A percentile compares a stretch with the other conserved stretches of the same genome.
These are phyloP conservation scores for Fabriciana adippe DNA, from an alignment of 2,888 invertebrate species.

Conservation along the genomic window DNA sequence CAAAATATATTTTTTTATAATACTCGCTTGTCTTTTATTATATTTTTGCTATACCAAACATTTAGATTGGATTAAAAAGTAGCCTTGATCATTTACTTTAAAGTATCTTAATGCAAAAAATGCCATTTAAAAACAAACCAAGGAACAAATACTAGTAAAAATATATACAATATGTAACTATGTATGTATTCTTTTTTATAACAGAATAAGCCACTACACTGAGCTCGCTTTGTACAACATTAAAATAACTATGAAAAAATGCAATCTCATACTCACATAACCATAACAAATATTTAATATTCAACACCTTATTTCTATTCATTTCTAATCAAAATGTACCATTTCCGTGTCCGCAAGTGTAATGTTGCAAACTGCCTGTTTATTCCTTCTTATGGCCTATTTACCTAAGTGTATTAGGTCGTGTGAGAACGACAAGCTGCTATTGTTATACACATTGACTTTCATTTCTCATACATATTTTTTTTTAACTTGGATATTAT, in stretches of 20 bases:
- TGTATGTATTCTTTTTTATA: too few relatives aligned
- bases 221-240: too few relatives aligned
- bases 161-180: too few relatives aligned
- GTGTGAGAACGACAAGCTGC: slow-evolving; percentile 8
- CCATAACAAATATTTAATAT: slow-evolving; percentile 21
- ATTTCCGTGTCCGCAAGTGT: slow-evolving; percentile 24
- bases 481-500: neutral
- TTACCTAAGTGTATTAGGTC: slow-evolving; percentile 32
- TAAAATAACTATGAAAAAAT: neutral
- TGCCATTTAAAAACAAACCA: too few relatives aligned
- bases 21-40: too few relatives aligned
- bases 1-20: too few relatives aligned
- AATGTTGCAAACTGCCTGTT: slow-evolving; percentile 26
- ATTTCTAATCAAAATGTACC: slow-evolving; percentile 31
- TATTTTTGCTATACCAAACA: too few relatives aligned
- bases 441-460: slow-evolving; percentile 23
- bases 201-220: too few relatives aligned
- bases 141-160: too few relatives aligned
- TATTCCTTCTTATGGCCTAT: slow-evolving; percentile 31
- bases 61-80: too few relatives aligned
- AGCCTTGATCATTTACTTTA: too few relatives aligned
- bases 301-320: slow-evolving; percentile 30
- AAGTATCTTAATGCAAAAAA: too few relatives aligned
- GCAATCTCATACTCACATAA: slow-evolving; percentile 4
- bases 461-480: neutral